Conservation (phyloP, 2,113 vertebrate species). For the Lasiurus cinereus region DNA sequence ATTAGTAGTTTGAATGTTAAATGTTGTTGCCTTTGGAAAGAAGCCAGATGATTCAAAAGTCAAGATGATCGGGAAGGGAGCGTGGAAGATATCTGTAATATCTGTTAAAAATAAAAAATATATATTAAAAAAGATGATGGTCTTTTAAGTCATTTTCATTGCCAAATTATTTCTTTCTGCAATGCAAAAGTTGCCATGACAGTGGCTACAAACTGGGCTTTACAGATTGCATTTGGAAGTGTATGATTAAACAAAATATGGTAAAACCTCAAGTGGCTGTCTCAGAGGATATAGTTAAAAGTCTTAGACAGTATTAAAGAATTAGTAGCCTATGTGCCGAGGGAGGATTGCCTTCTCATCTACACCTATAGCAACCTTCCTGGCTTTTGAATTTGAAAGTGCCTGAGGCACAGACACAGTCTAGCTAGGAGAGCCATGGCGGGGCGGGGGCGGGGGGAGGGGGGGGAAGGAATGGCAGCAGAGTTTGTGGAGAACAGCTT, state of each 20-base stretch:
- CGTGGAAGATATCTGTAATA: no score
- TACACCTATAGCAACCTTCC: neutral
- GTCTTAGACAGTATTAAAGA: neutral
- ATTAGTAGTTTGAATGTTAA: neutral
- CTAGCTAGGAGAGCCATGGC: neutral
- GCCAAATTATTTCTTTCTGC: neutral
- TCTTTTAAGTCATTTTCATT: neutral
- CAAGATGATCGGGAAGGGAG: neutral
- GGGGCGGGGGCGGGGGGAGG: no score
- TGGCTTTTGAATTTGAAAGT: neutral
- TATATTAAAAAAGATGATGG: neutral
- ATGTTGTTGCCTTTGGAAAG: neutral
- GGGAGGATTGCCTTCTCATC: neutral
- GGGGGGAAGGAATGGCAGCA: neutral
- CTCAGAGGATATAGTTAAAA: neutral
- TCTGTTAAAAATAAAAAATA: no score
- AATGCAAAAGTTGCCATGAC: no score
- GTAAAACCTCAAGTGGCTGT: neutral
- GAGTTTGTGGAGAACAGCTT: neutral
- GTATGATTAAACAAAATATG: neutral
- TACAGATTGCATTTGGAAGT: neutral
- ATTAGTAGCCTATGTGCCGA: neutral
- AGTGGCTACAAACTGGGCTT: neutral
- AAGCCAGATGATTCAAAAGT: conserved; percentile 40
- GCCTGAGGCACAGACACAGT: neutral